These are phyloP conservation scores for Megalops cyprinoides DNA, from an alignment of 2,797 vertebrate genomes.

Conservation along the genomic window DNA sequence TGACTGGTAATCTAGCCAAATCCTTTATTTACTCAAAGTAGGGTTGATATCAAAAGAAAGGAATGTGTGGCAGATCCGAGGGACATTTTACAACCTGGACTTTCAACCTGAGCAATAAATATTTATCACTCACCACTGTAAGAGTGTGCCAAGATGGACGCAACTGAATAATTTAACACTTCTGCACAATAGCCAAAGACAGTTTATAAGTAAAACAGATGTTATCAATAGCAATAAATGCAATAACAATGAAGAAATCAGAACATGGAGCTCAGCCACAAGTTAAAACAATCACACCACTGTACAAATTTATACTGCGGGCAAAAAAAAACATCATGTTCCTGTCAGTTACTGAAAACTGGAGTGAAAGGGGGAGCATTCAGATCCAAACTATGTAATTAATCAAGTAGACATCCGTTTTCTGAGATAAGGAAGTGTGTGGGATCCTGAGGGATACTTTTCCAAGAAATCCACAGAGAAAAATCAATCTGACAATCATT, in stretches of 20 bases:
- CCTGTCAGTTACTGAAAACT: not conserved
- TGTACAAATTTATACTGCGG: not conserved
- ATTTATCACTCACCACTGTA: constrained; percentile 26
- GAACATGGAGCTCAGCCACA: constrained; percentile 11
- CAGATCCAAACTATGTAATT: too few species aligned
- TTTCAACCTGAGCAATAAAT: constrained; percentile 55
- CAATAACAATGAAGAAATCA: constrained; percentile 22
- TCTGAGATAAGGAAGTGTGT: too few species aligned
- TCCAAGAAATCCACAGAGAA: too few species aligned
- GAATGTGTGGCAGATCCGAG: not conserved
- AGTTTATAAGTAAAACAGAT: constrained; percentile 6
- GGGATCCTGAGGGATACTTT: too few species aligned
- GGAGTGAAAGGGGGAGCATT: not conserved
- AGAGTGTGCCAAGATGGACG: not conserved
- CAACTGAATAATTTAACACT: constrained; percentile 22
- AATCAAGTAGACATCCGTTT: too few species aligned
- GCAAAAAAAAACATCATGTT: not conserved
- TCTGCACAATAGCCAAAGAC: not conserved
- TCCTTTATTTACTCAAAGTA: not conserved
- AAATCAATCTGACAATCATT: too few species aligned
- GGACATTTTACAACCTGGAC: constrained; percentile 51
- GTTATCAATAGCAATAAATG: constrained; percentile 12
- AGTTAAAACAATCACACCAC: not conserved
- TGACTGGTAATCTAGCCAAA: not conserved
- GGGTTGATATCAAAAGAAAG: too few species aligned